Conservation (phyloP, 23 tunicate species). For the Botrylloides violaceus region DNA sequence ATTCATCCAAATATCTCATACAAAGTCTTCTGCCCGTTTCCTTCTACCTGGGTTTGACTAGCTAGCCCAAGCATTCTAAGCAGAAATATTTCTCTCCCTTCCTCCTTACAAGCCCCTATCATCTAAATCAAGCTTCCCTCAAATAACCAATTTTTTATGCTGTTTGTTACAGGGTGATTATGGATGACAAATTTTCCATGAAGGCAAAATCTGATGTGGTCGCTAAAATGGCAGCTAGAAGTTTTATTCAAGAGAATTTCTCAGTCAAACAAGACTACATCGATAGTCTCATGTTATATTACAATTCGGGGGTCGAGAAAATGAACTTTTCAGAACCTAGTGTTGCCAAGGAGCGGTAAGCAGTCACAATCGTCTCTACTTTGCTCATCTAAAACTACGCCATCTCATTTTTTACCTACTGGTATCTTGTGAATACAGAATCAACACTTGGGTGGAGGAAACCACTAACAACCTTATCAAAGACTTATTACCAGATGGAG, state of each 20-base stretch:
- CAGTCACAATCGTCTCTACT: background rate
- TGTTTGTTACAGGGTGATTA: background rate
- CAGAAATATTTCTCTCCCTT: too few relatives aligned
- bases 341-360: constrained; percentile 23
- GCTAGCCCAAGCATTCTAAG: too few relatives aligned
- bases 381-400: too few relatives aligned
- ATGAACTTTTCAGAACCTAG: constrained; percentile 11
- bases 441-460: constrained; percentile 55
- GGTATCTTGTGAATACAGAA: constrained; percentile 20
- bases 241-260: constrained; percentile 21
- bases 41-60: too few relatives aligned
- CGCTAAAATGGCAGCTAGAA: constrained; percentile 29
- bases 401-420: too few relatives aligned
- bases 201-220: background rate
- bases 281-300: constrained; percentile 7
- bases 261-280: background rate
- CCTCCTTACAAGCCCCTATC: too few relatives aligned
- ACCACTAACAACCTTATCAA: constrained; percentile 36
- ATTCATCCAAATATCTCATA: too few relatives aligned
- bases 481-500: constrained; percentile 24
- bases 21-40: too few relatives aligned
- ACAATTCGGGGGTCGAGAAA: background rate
- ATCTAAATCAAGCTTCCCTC: too few relatives aligned
- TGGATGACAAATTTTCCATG: background rate
- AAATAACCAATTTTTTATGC: too few relatives aligned